Conservation (phyloP, 2,888 invertebrate species). For the Omphaloscelis lunosa region DNA sequence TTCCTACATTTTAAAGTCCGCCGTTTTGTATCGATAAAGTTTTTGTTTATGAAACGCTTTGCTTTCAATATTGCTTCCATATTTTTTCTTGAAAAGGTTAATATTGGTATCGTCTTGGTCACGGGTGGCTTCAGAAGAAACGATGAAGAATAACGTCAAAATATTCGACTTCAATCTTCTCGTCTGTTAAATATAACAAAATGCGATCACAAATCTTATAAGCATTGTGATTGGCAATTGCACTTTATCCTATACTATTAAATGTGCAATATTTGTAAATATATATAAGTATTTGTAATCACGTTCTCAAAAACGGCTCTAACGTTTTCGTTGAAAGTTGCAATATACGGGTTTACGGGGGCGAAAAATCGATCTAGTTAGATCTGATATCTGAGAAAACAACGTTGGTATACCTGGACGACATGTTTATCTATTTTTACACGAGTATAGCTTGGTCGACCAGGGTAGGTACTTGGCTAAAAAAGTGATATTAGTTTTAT, state of each 20-base stretch:
- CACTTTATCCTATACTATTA: not conserved
- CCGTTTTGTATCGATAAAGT: slow-evolving; percentile 13
- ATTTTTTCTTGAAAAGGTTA: not conserved
- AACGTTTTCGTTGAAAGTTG: too few relatives aligned
- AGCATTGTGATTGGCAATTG: not conserved
- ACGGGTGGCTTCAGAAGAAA: not conserved
- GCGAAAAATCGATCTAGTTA: too few relatives aligned
- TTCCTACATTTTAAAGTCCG: slow-evolving; percentile 11
- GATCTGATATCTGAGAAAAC: too few relatives aligned
- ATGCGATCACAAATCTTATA: not conserved
- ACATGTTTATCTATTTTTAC: too few relatives aligned
- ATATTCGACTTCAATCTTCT: not conserved
- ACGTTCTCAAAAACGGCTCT: too few relatives aligned
- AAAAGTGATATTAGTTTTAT: not conserved
- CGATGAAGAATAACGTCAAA: not conserved
- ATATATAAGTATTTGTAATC: too few relatives aligned
- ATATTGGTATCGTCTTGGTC: not conserved
- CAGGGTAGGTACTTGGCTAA: too few relatives aligned
- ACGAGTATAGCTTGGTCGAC: too few relatives aligned
- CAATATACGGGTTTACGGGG: too few relatives aligned
- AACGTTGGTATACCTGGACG: too few relatives aligned
- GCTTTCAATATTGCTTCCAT: not conserved
- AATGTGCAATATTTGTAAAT: too few relatives aligned
- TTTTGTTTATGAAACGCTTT: not conserved
- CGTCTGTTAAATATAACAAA: not conserved